These are phyloP conservation scores for Serranus cabrilla DNA, from an alignment of 2,797 vertebrate species.

Conservation along the genomic window DNA sequence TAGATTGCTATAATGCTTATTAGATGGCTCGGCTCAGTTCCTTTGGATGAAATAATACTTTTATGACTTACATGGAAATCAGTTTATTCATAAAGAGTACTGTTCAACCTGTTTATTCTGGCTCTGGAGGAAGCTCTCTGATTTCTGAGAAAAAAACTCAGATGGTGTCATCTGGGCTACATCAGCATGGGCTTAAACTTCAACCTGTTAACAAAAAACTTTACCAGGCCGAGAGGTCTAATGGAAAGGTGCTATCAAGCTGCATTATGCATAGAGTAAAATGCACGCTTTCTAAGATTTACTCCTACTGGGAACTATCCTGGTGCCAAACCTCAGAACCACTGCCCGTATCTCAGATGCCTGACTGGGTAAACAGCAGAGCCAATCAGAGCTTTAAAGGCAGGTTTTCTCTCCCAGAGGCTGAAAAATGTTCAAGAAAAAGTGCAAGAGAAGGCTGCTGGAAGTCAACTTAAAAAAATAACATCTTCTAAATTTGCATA, in stretches of 20 bases:
- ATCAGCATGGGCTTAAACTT: background rate
- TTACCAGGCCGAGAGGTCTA: background rate
- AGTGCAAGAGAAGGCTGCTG: background rate
- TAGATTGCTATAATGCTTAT: background rate
- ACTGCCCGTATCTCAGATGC: too few species aligned
- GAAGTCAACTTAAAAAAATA: constrained; percentile 1
- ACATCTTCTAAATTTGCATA: background rate
- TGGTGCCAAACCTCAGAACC: background rate
- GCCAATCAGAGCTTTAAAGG: background rate
- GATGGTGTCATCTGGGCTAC: background rate
- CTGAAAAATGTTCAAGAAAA: background rate
- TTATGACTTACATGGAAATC: background rate
- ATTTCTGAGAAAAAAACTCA: background rate
- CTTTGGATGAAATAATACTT: background rate
- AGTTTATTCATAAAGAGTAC: background rate
- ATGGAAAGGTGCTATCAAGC: background rate
- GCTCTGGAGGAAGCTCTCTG: background rate
- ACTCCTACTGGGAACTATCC: background rate
- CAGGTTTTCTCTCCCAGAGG: background rate
- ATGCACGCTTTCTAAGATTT: background rate
- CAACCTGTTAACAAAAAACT: background rate
- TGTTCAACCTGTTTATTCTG: background rate
- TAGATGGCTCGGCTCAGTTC: background rate
- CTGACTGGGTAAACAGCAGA: too few species aligned
- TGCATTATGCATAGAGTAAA: background rate